Base-by-base conservation (phyloP, 1,140 invertebrate species). In the Pogonognathellus flavescens region DNA sequence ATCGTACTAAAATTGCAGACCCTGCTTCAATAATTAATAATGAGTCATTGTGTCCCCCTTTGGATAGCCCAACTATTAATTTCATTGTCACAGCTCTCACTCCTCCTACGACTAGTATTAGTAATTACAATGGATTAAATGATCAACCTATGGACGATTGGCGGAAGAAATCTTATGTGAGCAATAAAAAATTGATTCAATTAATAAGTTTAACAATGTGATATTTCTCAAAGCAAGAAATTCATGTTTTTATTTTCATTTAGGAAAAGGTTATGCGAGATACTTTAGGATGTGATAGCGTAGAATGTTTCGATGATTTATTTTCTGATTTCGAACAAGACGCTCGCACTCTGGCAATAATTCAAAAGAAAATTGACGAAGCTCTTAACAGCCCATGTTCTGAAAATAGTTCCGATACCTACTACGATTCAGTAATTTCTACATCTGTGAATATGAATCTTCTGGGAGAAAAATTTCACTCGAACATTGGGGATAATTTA, bases 341-440 rank as follows among this genome's bases (percentile, higher is more conserved):
- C 22, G 5, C 59, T 18, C n/a, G 59, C 10, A 31, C 31, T 1
- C 31, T 70, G 8, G 6, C 25, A 25, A 8, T 16, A 13, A 70
- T 70, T 70, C 66, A 70, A 41, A 76, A 50, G 14, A 76, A 76
- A 76, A 76, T 76, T 18, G 70, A 76, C 31, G 0, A 76, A 7
- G 70, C 14, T 7, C 31, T 76, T 9, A 49, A n/a, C 18, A 16
- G 6, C 1, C 25, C 41, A 7, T 49, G 6, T 49, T 50, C 25
- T 76, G 14, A 76, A 50, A 13, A 18, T 3, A 18, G 14, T 50
- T 50, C 9, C 1, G 31, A 76, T 8, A 10, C n/a, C 0, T 41
- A 49, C n/a, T 41, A 76, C n/a, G 70, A 50, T 41, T 49, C 13
- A 31, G 11, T 18, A 7, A 31, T 76, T 76, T 49, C 70, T 7